Percentiles rank a stretch among this genome's conserved stretches.
Evolutionary conservation across 37 sponge, comb jelly and placozoan genomes (phyloP).

Genomic region (Hormiphora californensis): DNA sequence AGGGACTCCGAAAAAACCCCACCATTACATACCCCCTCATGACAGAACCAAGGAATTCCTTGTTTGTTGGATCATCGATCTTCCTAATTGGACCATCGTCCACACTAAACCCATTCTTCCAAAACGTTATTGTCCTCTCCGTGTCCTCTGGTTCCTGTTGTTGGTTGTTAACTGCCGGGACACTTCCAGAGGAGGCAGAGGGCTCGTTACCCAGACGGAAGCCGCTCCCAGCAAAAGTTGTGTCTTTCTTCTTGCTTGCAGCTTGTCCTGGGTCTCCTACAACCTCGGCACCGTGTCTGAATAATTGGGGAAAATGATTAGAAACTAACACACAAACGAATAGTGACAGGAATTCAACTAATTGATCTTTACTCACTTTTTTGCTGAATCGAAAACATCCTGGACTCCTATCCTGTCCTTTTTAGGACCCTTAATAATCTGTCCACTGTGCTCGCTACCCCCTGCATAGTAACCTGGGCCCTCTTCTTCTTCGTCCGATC

Average conservation of each 20-base stretch:
- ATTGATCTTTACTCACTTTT: constrained; percentile 70
- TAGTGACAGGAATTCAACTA: too few species aligned
- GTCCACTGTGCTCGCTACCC: constrained; percentile 92
- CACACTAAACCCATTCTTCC: constrained; percentile 80
- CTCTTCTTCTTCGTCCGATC: constrained; percentile 60
- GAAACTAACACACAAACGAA: too few species aligned
- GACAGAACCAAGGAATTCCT: constrained; percentile 70
- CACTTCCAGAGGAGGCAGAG: not conserved
- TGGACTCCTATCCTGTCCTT: constrained; percentile 58
- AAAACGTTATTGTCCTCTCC: constrained; percentile 60
- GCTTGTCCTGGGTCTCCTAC: constrained; percentile 63
- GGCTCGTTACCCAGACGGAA: not conserved
- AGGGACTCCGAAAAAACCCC: too few species aligned
- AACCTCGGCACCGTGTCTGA: constrained; percentile 70
- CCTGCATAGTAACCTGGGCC: constrained; percentile 84
- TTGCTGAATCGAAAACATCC: constrained; percentile 74
- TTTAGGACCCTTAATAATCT: constrained; percentile 74
- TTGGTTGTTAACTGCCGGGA: not conserved
- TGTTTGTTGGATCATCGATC: constrained; percentile 64
- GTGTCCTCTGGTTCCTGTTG: not conserved
- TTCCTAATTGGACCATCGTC: constrained; percentile 80
- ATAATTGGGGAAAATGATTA: too few species aligned
- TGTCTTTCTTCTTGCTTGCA: not conserved
- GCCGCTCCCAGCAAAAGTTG: constrained; percentile 65
- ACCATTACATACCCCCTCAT: constrained; percentile 70